phyloP scores from a whole-genome alignment of 2,113 vertebrate genomes.

The Dipodomys spectabilis region DNA sequence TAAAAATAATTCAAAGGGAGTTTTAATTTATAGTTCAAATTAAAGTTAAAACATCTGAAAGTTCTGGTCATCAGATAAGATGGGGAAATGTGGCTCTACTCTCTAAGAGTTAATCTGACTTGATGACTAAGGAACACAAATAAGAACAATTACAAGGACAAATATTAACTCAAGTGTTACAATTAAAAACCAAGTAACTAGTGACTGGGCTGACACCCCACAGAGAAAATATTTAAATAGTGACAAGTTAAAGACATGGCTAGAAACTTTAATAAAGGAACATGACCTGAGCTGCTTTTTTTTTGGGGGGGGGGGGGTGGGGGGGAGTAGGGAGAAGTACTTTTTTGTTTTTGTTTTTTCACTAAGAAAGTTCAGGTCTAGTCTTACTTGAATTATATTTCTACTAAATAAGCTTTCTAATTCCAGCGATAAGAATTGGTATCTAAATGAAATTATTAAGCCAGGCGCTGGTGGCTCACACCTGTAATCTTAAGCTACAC shows the following conservation, averaged over 20 bases:
- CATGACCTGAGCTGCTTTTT: too few species aligned
- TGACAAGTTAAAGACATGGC: background rate
- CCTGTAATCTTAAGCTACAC: too few species aligned
- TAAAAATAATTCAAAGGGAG: slow-evolving; percentile 1
- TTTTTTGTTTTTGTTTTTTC: background rate
- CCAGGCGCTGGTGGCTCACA: too few species aligned
- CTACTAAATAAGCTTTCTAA: background rate
- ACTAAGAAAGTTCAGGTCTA: background rate
- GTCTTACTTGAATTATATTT: background rate
- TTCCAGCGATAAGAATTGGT: background rate
- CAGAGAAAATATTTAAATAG: background rate
- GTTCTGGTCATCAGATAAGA: background rate
- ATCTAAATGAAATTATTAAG: background rate
- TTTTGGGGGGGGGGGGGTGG: too few species aligned
- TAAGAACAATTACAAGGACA: slow-evolving; percentile 41
- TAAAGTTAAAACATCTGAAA: background rate
- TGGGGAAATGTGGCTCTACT: background rate
- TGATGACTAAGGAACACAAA: background rate
- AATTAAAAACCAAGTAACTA: background rate
- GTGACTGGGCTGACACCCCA: background rate
- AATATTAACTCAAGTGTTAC: background rate
- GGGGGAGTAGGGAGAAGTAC: too few species aligned
- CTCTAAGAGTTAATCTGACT: background rate
- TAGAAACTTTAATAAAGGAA: slow-evolving; percentile 26
- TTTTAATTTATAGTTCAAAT: background rate